Evolutionary conservation across 2,888 invertebrate genomes (phyloP), one percentile per base, ranked within the genome.

Genomic region (Nemapogon koenigi): DNA sequence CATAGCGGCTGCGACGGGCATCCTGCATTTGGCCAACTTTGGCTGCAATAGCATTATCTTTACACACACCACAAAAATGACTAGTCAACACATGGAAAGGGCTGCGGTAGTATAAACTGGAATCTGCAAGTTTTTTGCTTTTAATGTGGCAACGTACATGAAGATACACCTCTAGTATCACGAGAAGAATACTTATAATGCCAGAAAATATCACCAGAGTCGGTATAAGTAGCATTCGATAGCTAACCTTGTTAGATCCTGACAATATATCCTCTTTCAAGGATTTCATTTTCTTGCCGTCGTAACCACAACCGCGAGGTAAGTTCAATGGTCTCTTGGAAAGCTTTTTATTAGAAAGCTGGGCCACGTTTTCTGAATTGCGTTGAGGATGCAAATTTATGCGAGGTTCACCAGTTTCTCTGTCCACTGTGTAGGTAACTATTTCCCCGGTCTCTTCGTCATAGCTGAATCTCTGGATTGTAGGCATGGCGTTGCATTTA

Each of bases 121-220:
- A 33, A 46, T 85, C 75, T 49, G 75, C 76, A 22, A 86, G 62
- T 31, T 62, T 59, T 47, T 82, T 83, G 52, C 88, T 89, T 51
- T 85, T 86, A 45, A 82, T 82, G 52, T 89, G 89, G 4, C 87
- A 84, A 69, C 82, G 79, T n/a, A 81, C 72, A 56, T 89, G 89
- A 16, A 89, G 61, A n/a, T 75, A 59, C 13, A 83, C 62, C 62
- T 89, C 89, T 8, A 85, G 49, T 1, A 83, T 39, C 32, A 80
- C 68, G 16, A 86, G 56, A 16, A 83, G 44, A 1, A 79, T 52
- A 29, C 79, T 78, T 7, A 83, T 53, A 13, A 83, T 48, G 6
- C 82, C 75, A 7, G 84, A 81, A 46, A 81, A 85, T 31, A 83
- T 60, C 59, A 84, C 81, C 1, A 84, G 50, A 2, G 85, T 82